Evolutionary conservation across 2,797 vertebrate genomes (phyloP), one percentile per base, ranked within the genome.

Genomic region (Adrianichthys oophorus): DNA sequence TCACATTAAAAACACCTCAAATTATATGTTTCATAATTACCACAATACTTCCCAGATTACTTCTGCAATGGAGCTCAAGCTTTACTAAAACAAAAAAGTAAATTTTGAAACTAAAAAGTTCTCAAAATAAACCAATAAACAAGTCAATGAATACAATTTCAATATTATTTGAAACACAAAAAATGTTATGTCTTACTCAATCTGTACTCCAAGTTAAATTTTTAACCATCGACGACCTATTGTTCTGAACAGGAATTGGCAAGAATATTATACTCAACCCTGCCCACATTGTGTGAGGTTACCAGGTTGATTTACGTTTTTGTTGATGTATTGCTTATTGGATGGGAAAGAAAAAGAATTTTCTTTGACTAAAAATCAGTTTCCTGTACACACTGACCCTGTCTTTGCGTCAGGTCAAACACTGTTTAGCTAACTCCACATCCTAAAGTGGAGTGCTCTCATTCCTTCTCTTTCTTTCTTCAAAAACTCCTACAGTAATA

Each of bases 311-410:
- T 72, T 46, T 59, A 67, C 32, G 70, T 56, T 5, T 43, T 53
- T 59, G 74, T 32, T 32, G 79, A 86, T 84, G 79, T 85, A 82
- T 78, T 64, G 29, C 29, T 37, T 12, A 48, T 56, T 45, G 21
- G 13, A 61, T 48, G 56, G 56, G 58, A 16, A 1, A 72, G 76
- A 78, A 76, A 82, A 68, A 68, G 70, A 74, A 74, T 70, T 80
- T 29, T 70, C 14, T 43, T 48, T 59, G 24, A 61, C 46, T 67
- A 24, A 29, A 13, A 48, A 45, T 68, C 54, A 80, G 68, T 70
- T 48, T 71, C 17, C 46, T 23, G 45, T 64, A 77, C 76, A 90
- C 74, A 85, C 84, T 80, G 78, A 87, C 65, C 49, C 51, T 58
- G 53, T 6, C 7, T 5, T 29, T 29, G 26, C 19, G 77, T 72